Conservation (phyloP, 37 sponge, comb jelly and placozoan species). For the Aplysina aerophoba region DNA sequence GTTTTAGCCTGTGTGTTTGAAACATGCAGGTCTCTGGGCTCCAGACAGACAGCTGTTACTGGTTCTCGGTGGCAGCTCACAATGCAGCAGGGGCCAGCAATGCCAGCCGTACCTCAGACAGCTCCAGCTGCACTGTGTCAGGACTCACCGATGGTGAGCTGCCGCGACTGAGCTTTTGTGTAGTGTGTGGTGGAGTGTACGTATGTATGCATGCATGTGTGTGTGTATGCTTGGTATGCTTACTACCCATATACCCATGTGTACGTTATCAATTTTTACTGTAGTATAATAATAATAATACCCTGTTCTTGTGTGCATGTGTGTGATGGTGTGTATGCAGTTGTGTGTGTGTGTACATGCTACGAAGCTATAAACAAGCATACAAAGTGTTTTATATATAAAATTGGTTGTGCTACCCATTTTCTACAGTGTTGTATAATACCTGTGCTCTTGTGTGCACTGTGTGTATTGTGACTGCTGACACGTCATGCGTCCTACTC, state of each 20-base stretch:
- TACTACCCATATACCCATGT: not conserved
- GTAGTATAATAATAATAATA: too few species aligned
- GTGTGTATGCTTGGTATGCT: not conserved
- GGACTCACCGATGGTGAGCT: not conserved
- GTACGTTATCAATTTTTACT: too few species aligned
- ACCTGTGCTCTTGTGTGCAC: too few species aligned
- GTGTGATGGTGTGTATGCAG: too few species aligned
- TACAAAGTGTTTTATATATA: not conserved
- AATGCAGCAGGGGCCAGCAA: not conserved
- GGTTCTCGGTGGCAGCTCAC: not conserved
- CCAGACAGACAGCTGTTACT: conserved; percentile 6
- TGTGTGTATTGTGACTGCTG: too few species aligned
- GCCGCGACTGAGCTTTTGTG: not conserved
- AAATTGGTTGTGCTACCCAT: not conserved
- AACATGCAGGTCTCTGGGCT: not conserved
- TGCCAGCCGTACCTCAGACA: not conserved
- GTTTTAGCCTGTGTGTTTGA: not conserved
- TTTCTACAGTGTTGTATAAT: not conserved
- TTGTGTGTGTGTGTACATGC: too few species aligned
- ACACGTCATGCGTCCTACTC: too few species aligned
- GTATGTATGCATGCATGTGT: not conserved
- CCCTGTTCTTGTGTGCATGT: too few species aligned
- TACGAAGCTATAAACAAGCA: not conserved
- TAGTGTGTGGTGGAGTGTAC: too few species aligned
- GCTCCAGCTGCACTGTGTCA: not conserved